These are phyloP conservation scores for Calypte anna DNA, from an alignment of 2,113 vertebrate genomes.

Conservation along the genomic window DNA sequence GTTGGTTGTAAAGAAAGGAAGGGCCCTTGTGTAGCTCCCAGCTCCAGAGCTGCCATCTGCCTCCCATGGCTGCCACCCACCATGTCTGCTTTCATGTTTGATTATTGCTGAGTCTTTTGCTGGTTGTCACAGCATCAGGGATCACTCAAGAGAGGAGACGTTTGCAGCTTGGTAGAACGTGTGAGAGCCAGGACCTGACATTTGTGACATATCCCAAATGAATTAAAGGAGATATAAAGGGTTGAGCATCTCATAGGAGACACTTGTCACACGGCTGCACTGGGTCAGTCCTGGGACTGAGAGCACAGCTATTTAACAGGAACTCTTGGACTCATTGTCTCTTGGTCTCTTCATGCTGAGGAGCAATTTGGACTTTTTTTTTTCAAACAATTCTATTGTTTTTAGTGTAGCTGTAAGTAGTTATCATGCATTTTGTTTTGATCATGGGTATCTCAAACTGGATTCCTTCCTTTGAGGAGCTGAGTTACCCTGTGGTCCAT, in stretches of 20 bases:
- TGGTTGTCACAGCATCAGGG: background rate
- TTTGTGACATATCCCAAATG: background rate
- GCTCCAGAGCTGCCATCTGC: rapidly evolving
- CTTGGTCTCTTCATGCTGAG: background rate
- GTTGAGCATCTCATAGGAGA: background rate
- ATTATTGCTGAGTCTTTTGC: background rate
- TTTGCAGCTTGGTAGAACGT: background rate
- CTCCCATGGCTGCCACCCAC: background rate
- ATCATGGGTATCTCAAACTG: background rate
- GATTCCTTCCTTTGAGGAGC: constrained; percentile 32
- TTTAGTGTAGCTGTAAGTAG: constrained; percentile 3
- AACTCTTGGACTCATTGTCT: background rate
- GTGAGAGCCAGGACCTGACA: background rate
- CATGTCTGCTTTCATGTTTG: rapidly evolving
- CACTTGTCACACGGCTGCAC: rapidly evolving
- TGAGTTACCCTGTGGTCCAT: background rate
- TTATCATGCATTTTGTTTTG: background rate
- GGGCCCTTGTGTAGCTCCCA: background rate
- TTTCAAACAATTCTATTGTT: background rate
- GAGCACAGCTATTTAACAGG: background rate
- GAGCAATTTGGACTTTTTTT: background rate
- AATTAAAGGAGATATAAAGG: background rate
- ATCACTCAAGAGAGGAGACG: background rate
- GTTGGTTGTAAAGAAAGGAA: background rate
- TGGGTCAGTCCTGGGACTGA: background rate